Conservation (phyloP, 2,113 vertebrate species). For the Melanostigma gelatinosum region DNA sequence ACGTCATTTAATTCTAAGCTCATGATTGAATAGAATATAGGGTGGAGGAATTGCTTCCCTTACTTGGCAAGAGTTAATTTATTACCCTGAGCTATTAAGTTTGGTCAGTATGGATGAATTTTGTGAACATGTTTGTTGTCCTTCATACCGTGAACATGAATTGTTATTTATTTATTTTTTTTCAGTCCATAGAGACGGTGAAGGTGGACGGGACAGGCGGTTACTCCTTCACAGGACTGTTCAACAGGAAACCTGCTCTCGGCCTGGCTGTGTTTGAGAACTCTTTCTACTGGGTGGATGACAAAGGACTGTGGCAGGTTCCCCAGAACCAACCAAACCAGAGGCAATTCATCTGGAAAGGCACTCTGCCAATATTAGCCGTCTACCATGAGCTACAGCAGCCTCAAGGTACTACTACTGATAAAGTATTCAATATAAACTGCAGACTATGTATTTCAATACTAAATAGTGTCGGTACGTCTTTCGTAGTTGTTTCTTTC, state of each 20-base stretch:
- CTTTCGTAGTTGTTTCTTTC: not conserved
- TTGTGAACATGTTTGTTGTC: not conserved
- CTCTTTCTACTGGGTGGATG: constrained; percentile 87
- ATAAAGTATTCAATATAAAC: not conserved
- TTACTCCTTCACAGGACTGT: constrained; percentile 80
- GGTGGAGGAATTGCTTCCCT: not conserved
- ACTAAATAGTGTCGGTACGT: not conserved
- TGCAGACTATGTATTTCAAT: not conserved
- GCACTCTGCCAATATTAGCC: constrained; percentile 70
- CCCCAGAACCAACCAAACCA: constrained; percentile 66
- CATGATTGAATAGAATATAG: not conserved
- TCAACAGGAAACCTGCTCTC: constrained; percentile 67
- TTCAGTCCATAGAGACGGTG: constrained; percentile 89
- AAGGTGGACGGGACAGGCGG: constrained; percentile 85
- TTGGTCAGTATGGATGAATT: not conserved
- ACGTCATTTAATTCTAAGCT: not conserved
- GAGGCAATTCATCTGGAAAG: constrained; percentile 74
- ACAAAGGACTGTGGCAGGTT: constrained; percentile 77
- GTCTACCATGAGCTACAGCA: constrained; percentile 86
- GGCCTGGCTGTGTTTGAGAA: constrained; percentile 86
- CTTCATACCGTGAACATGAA: not conserved
- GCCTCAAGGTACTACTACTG: constrained; percentile 74
- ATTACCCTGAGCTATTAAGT: not conserved
- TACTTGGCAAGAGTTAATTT: not conserved
- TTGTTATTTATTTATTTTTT: not conserved